Percentiles rank a stretch among this genome's conserved stretches.
phyloP scores from a whole-genome alignment of 2,113 vertebrate species.

The Thamnophis sirtalis region DNA sequence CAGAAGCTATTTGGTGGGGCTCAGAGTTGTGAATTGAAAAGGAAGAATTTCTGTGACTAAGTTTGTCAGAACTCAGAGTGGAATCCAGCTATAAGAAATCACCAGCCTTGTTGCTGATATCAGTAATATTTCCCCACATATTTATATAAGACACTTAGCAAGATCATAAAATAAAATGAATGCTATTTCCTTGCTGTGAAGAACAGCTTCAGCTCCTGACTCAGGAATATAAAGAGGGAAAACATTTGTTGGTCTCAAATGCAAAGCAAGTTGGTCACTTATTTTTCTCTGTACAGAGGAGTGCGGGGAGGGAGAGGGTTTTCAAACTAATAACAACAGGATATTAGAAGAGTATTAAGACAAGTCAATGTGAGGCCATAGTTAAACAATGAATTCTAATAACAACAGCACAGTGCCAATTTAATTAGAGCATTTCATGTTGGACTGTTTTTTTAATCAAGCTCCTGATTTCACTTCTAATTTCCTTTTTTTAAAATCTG shows the following conservation, averaged over 20 bases:
- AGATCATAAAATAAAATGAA: neutral
- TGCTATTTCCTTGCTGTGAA: neutral
- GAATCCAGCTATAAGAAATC: neutral
- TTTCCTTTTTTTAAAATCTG: neutral
- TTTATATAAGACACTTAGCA: neutral
- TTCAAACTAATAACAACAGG: neutral
- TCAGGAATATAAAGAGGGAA: neutral
- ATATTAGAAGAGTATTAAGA: neutral
- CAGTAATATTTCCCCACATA: conserved; percentile 2
- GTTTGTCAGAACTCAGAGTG: neutral
- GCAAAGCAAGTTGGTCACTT: neutral
- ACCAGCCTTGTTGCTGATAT: neutral
- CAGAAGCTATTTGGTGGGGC: neutral
- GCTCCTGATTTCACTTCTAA: neutral
- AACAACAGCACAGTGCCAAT: neutral
- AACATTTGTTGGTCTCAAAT: neutral
- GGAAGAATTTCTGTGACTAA: neutral
- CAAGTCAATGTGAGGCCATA: neutral
- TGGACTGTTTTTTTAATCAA: conserved; percentile 16
- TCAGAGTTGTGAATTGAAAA: neutral
- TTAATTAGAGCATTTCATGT: conserved; percentile 36
- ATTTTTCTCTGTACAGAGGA: neutral
- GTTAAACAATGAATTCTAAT: conserved; percentile 4
- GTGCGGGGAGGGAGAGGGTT: too few relatives aligned
- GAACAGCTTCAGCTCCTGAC: neutral